Conservation (phyloP, 2,888 invertebrate genomes). For the Crocallis elinguaria region DNA sequence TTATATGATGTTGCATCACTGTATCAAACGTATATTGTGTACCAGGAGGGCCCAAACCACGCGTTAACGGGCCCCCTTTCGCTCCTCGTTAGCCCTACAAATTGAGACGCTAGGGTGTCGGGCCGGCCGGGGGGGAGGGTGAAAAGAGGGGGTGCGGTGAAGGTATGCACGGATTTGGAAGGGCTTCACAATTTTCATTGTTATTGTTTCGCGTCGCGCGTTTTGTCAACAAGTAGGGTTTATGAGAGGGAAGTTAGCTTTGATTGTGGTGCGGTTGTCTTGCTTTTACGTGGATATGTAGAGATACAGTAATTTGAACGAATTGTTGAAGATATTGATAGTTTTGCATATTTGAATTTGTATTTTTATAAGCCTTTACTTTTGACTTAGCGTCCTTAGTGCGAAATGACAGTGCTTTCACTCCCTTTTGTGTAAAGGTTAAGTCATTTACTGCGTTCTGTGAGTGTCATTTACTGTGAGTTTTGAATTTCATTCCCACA, state of each 20-base stretch:
- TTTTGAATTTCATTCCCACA: no score
- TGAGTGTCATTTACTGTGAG: no score
- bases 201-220: conserved; percentile 34
- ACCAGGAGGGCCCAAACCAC: conserved; percentile 23
- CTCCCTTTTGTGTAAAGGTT: no score
- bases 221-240: conserved; percentile 40
- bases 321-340: no score
- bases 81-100: conserved; percentile 68
- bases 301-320: background rate
- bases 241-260: conserved; percentile 15
- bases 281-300: background rate
- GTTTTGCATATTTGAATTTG: no score
- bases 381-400: no score
- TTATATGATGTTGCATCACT: conserved; percentile 3
- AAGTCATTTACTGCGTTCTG: no score
- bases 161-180: conserved; percentile 41
- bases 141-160: conserved; percentile 37
- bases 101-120: conserved; percentile 52
- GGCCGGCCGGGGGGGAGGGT: conserved; percentile 28
- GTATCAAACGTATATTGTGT: background rate
- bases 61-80: conserved; percentile 46
- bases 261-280: conserved; percentile 13
- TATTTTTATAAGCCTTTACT: no score
- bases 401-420: no score
- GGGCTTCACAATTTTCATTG: conserved; percentile 38